Percentiles rank a stretch among this genome's conserved stretches.
phyloP scores from a whole-genome alignment of 2,113 vertebrate species.

The Puntigrus tetrazona region DNA sequence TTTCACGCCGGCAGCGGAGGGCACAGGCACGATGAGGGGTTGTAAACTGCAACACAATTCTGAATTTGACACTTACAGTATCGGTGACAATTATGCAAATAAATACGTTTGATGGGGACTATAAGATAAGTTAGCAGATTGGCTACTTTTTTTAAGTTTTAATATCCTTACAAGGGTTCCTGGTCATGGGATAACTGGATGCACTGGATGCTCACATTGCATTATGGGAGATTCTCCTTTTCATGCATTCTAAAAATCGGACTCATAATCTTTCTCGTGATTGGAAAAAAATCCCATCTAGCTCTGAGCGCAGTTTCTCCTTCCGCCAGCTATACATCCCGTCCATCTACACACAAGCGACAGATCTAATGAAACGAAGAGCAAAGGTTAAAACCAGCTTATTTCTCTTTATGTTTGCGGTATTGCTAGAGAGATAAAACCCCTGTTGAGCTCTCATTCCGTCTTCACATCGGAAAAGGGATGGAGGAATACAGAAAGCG shows the following conservation, averaged over 20 bases:
- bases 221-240: conserved; percentile 4
- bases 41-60: background rate
- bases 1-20: conserved; percentile 65
- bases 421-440: background rate
- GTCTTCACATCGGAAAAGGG: background rate
- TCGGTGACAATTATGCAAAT: background rate
- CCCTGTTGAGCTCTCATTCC: background rate
- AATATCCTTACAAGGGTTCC: background rate
- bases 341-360: background rate
- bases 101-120: background rate
- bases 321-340: background rate
- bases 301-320: background rate
- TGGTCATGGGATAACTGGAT: background rate
- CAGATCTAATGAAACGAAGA: background rate
- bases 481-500: background rate
- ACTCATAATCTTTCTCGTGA: background rate
- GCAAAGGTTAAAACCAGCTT: conserved; percentile 18
- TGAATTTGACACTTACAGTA: background rate
- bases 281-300: background rate
- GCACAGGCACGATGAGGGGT: background rate
- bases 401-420: background rate
- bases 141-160: background rate
- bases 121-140: background rate
- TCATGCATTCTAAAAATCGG: background rate
- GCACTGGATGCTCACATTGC: background rate